A percentile compares a stretch with the other conserved stretches of the same genome.
Conservation (phyloP, 2,113 vertebrate genomes). For the Xiphophorus couchianus region DNA sequence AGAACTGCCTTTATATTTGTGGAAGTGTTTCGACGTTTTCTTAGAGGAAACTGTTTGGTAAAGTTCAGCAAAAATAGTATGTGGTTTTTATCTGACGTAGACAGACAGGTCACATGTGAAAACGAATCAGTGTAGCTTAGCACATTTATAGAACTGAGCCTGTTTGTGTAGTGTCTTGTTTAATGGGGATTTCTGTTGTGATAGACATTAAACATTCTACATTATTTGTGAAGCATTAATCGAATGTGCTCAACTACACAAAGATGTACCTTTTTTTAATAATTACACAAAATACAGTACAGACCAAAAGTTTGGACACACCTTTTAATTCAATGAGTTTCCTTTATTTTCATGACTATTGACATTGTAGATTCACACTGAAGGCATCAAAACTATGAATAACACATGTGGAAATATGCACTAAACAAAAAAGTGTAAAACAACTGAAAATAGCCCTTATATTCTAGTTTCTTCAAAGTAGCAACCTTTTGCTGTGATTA, state of each 20-base stretch:
- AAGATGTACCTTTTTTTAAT: too few species aligned
- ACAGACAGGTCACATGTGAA: background rate
- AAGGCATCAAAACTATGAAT: too few species aligned
- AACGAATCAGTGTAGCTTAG: background rate
- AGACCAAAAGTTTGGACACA: too few species aligned
- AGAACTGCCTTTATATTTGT: slow-evolving; percentile 7
- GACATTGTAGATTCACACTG: too few species aligned
- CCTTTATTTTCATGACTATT: too few species aligned
- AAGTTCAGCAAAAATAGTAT: background rate
- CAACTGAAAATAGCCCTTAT: too few species aligned
- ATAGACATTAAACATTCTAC: background rate
- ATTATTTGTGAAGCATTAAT: background rate
- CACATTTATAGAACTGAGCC: background rate
- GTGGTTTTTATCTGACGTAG: slow-evolving; percentile 8
- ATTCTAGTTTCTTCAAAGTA: too few species aligned
- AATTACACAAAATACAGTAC: too few species aligned
- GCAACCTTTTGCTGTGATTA: too few species aligned
- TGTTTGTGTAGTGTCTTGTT: background rate
- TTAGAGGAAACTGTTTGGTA: background rate
- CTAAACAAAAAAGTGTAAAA: too few species aligned
- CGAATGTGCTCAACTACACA: slow-evolving; percentile 20
- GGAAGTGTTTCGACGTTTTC: background rate
- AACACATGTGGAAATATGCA: too few species aligned
- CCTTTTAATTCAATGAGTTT: too few species aligned
- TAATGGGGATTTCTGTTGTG: slow-evolving; percentile 20